Conservation (phyloP, 2,888 invertebrate genomes). For the Chydorus sphaericus region DNA sequence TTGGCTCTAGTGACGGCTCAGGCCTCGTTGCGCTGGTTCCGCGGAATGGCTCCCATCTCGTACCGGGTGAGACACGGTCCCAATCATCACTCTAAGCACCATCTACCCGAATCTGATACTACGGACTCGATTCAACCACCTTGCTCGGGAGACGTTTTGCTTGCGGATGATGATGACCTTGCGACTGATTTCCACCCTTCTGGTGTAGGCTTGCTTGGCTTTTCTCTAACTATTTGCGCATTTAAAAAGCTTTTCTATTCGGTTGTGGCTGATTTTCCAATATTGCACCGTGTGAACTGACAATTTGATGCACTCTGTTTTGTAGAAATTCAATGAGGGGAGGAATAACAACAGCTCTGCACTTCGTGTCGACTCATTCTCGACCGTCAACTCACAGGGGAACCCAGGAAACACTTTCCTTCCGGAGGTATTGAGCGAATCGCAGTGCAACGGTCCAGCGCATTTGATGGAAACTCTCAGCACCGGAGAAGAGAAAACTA, state of each 20-base stretch:
- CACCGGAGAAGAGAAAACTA: too few relatives aligned
- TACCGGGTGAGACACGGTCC: constrained; percentile 24
- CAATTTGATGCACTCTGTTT: too few relatives aligned
- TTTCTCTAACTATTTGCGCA: background rate
- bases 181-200: background rate
- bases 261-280: background rate
- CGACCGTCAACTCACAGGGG: background rate
- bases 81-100: too few relatives aligned
- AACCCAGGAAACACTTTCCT: background rate
- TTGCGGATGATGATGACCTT: too few relatives aligned
- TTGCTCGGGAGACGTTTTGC: background rate
- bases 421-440: background rate
- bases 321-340: background rate
- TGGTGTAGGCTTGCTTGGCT: constrained; percentile 5
- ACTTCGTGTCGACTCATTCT: background rate
- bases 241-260: background rate
- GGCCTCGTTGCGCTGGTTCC: constrained; percentile 36
- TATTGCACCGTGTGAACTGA: background rate
- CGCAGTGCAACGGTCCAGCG: background rate
- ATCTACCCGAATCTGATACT: background rate
- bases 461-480: background rate
- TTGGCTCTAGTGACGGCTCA: constrained; percentile 37
- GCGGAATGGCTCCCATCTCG: constrained; percentile 32
- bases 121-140: background rate
- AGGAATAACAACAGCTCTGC: background rate